Base-by-base conservation (phyloP, 2,888 invertebrate species). In the Diplazon laetatorius region DNA sequence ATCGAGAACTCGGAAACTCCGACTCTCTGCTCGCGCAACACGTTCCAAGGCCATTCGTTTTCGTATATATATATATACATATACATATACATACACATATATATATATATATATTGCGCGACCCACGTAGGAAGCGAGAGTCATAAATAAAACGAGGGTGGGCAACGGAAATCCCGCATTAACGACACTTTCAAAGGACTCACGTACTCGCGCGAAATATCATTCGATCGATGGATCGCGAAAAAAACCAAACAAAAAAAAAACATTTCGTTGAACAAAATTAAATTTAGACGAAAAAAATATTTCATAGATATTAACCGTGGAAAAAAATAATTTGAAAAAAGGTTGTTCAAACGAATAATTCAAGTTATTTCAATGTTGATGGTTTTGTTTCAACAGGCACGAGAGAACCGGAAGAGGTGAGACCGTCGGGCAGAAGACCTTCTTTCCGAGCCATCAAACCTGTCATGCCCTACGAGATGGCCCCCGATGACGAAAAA, bases 401-500 rank as follows among this genome's bases (percentile, higher is more conserved):
- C 52, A 75, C 83, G 14, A 84, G 89, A 55, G 89, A 89, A 68
- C 80, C 88, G 10, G 87, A 86, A 44, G 87, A 89, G 62, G 80
- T 70, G n/a, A 78, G 88, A 68, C 73, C 85, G 8, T 80, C 85
- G 0, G 83, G 85, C 12, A 89, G 92, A 57, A 88, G 92, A 80
- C 85, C 91, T 2, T 92, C 92, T 25, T 92, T 92, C 81, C 89
- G 92, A 1, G 86, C 84, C 2, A 85, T 86, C 42, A 89, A 89
- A 74, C 87, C 89, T 4, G 82, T 86, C 25, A 83, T 87, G 84
- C 88, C 89, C 2, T 90, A 91, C 80, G 91, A 91, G 68, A 85
- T 88, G 68, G 82, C 83, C 6, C 72, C 80, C 8, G 89, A 89
- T 16, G 90, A 91, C 50, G 90, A 90, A 76, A 90, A 88, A 76